Evolutionary conservation across 2,888 invertebrate genomes (phyloP), one percentile per base, ranked within the genome.

Genomic region (Xestia rhomboidea): DNA sequence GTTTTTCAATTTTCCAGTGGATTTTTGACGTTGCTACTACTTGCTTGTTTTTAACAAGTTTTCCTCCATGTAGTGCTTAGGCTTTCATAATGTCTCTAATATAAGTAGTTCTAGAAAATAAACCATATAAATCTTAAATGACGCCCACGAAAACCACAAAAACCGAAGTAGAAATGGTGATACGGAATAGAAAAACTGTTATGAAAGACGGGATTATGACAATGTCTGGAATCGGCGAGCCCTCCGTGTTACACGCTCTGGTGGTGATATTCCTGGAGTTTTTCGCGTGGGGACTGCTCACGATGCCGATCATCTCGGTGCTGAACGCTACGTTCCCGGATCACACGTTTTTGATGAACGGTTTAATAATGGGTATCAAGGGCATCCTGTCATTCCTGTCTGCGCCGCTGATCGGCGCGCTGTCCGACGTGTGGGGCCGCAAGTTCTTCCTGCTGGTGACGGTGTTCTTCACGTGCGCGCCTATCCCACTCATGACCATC

Each of bases 181-280:
- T 98, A 96, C 97, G 98, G 94, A 98, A 98, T 95, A 97, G 98
- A 96, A 98, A 98, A 97, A 97, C 98, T 94, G 98, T 98, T 95
- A 97, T 98, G 96, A 98, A 98, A 97, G 98, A 98, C 97, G 98
- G 98, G 94, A 98, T 98, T 93, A 98, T 98, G 97, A 98, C 98
- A 96, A 98, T 98, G 97, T 97, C 97, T 90, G 99, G 99, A 89
- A 98, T 99, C 93, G 99, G 99, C 87, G 98, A 98, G 95, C 99
- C 99, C 85, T 99, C 99, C 94, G 98, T 99, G 85, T 99, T 99
- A 96, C 99, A 99, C 98, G 99, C 99, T 84, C 97, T 99, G 94
- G 98, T 99, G 93, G 99, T 99, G 92, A 99, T 99, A 96, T 99
- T 99, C 97, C 97, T 99, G 96, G 99, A 99, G 97, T 99, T 99